phyloP scores from a whole-genome alignment of 2,888 invertebrate genomes.

The Lymantria dispar region DNA sequence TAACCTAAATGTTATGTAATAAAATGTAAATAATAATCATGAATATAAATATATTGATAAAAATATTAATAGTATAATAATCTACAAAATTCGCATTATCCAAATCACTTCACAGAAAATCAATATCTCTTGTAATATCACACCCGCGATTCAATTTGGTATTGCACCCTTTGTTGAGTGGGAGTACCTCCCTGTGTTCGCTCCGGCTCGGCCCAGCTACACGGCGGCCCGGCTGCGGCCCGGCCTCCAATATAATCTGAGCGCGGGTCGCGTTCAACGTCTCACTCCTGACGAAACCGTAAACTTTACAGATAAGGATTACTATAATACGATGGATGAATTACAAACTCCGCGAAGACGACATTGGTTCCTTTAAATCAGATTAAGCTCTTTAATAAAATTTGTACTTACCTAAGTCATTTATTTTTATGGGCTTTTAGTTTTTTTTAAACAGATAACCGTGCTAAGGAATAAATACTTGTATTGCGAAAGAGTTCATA shows the following conservation, averaged over 20 bases:
- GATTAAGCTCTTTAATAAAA: not conserved
- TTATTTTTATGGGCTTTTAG: no score
- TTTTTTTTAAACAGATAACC: no score
- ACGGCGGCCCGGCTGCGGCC: not conserved
- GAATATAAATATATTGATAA: no score
- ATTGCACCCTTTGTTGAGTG: not conserved
- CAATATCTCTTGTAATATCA: not conserved
- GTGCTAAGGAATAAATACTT: no score
- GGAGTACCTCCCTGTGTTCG: not conserved
- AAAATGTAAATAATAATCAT: no score
- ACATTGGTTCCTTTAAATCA: conserved; percentile 10
- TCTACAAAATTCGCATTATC: no score
- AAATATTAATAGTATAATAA: no score
- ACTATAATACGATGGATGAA: conserved; percentile 45
- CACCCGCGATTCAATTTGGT: not conserved
- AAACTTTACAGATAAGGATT: conserved; percentile 56
- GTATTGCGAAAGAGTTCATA: no score
- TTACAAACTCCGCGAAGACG: conserved; percentile 21
- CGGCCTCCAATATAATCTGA: conserved; percentile 33
- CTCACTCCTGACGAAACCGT: conserved; percentile 43
- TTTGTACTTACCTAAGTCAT: not conserved
- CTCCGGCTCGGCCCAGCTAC: not conserved
- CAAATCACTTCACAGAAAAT: not conserved
- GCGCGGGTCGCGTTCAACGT: conserved; percentile 48
- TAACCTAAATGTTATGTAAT: no score